Evolutionary conservation across 2,888 invertebrate species (phyloP), one percentile per base, ranked within the genome.

Genomic region (Lottia scabra): DNA sequence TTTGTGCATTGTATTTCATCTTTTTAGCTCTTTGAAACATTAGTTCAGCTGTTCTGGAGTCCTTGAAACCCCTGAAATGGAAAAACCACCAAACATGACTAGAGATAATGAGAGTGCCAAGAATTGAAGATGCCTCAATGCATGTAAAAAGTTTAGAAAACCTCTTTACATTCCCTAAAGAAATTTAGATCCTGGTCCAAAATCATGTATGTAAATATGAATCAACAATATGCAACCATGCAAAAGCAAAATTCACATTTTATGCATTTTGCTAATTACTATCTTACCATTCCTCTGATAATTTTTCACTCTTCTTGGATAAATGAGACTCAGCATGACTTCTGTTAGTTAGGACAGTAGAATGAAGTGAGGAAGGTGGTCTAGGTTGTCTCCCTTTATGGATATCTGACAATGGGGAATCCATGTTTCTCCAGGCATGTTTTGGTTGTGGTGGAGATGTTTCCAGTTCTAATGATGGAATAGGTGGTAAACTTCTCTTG

Each of bases 11-110:
- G 72, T 87, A 87, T 70, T 88, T 88, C 82, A 88, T 84, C 71
- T 88, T 88, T 77, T 86, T 87, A 12, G 88, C 88, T 75, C 88
- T 77, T 70, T 86, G 84, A 76, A 87, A 73, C 88, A 88, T 88
- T 68, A 88, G 71, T 68, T 86, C 85, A 13, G 88, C 87, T 19
- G 88, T 88, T 38, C 74, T 75, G 15, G 77, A 70, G 64, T 88
- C 86, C 68, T 87, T 87, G 75, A 88, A 88, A 15, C 88, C 88
- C 88, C 88, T 88, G 76, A 2, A 80, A 74, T 27, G 30, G 65
- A 66, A 67, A 68, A 23, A 63, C 65, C 2, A 30, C 30, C 2
- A 2, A 30, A 5, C 5, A 5, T 30, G 30, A 30, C 3, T 4
- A 30, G 30, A 30, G 3, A 30, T 30, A 30, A 30, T 30, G 30